Evolutionary conservation across 1,140 invertebrate genomes (phyloP), one percentile per base, ranked within the genome.

Genomic region (Uloborus diversus): DNA sequence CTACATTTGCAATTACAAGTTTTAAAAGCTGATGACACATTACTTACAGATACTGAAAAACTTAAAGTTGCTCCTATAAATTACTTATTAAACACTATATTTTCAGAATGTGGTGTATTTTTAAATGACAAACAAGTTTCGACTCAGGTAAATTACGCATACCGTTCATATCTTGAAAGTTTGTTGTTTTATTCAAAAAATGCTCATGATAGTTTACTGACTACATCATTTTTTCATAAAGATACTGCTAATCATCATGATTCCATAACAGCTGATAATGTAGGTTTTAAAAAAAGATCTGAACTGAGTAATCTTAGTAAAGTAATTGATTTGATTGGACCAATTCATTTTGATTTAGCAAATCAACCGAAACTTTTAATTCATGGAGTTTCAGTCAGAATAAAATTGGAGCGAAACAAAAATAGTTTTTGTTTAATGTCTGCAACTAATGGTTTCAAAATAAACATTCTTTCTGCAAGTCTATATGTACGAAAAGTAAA

Each of bases 371-470:
- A 75, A 64, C 32, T 75, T 3, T 75, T 64, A 53, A 49, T 64
- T 4, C 62, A 51, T 13, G 57, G 71, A 1, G 71, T 75, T 20
- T n/a, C 62, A 51, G 35, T 75, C 0, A 23, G 57, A 32, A 62
- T 75, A 23, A 75, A 75, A 51, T 35, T 75, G n/a, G 57, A 75
- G 23, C 25, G 71, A 49, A 14, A 62, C 4, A 64, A 62, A 32
- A 13, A 62, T 33, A n/a, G 20, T 1, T 75, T 75, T 42, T 23
- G 3, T 33, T 35, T 75, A 11, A 33, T 64, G 59, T 62, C 71
- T 11, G 49, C 30, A 23, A 32, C 1, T 17, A 1, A 0, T 1
- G 13, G 51, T 20, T 23, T 20, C n/a, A 64, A 61, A 64, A 61
- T 75, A 32, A 23, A 0, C n/a, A 20, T 75, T 1, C 23, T 23